Evolutionary conservation across 2,797 vertebrate genomes (phyloP).

Genomic region (Australoheros facetus): DNA sequence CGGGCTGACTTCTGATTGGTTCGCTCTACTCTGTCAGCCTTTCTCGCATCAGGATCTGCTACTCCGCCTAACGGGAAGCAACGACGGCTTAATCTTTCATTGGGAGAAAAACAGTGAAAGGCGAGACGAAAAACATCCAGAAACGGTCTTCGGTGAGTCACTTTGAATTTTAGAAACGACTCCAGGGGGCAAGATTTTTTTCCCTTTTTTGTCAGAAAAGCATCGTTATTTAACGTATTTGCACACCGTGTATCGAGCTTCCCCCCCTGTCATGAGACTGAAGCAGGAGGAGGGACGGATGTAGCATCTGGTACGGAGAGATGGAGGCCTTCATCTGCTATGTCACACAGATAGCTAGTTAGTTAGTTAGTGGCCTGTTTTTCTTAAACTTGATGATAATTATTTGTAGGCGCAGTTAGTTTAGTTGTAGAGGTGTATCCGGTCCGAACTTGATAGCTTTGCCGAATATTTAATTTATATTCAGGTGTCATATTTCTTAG

Average conservation of each 20-base stretch:
- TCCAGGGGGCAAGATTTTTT: accelerated
- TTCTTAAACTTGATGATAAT: background rate
- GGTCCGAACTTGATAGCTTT: constrained; percentile 55
- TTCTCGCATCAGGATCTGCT: constrained; percentile 6
- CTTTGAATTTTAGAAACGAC: accelerated
- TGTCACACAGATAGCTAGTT: background rate
- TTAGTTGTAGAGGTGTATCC: background rate
- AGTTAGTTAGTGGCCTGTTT: too few species aligned
- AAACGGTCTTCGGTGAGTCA: constrained; percentile 62
- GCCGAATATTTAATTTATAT: constrained; percentile 69
- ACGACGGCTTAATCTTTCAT: constrained; percentile 60
- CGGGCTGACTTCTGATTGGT: constrained; percentile 63
- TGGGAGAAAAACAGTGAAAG: constrained; percentile 52
- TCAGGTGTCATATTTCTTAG: constrained; percentile 55
- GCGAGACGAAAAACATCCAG: constrained; percentile 39
- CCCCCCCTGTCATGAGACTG: constrained; percentile 76
- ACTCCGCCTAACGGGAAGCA: constrained; percentile 71
- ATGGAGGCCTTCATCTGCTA: constrained; percentile 43
- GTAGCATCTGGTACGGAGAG: constrained; percentile 44
- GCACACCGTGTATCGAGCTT: constrained; percentile 6
- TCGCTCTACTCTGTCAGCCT: accelerated
- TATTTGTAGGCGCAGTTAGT: background rate
- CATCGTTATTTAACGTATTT: background rate
- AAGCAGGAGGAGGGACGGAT: constrained; percentile 52
- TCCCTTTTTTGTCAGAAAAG: accelerated